Conservation (phyloP, 2,888 invertebrate species). For the Augochlorella aurata region DNA sequence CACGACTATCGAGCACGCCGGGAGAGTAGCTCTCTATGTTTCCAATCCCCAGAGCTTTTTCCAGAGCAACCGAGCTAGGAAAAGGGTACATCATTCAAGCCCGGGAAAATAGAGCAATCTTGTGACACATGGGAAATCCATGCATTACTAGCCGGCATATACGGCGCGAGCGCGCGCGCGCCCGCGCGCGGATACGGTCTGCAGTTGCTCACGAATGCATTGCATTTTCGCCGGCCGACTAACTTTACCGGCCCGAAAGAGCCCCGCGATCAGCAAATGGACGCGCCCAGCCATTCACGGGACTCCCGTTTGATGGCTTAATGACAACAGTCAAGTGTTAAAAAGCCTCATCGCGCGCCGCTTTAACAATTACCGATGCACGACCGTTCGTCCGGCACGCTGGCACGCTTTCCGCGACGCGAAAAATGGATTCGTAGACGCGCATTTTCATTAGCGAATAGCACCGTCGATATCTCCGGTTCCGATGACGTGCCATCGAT, state of each 20-base stretch:
- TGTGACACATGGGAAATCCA: slow-evolving; percentile 65
- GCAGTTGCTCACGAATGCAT: slow-evolving; percentile 51
- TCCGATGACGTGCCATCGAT: not conserved
- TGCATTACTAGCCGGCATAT: slow-evolving; percentile 48
- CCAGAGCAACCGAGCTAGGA: slow-evolving; percentile 60
- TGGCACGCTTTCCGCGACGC: not conserved
- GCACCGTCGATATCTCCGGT: not conserved
- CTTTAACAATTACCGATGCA: slow-evolving; percentile 30
- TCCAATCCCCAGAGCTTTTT: slow-evolving; percentile 58
- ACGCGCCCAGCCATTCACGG: slow-evolving; percentile 40
- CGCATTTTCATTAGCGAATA: not conserved
- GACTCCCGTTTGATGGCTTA: slow-evolving; percentile 39
- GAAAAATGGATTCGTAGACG: not conserved
- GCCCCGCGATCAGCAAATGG: slow-evolving; percentile 53
- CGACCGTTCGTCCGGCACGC: not conserved
- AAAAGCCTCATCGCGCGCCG: slow-evolving; percentile 24
- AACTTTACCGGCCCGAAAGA: slow-evolving; percentile 29
- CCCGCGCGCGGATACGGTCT: not conserved
- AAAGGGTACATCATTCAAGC: slow-evolving; percentile 61
- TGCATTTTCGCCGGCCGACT: slow-evolving; percentile 45
- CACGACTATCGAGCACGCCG: slow-evolving; percentile 42
- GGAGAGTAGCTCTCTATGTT: slow-evolving; percentile 55
- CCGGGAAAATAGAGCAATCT: slow-evolving; percentile 62
- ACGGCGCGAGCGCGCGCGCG: too few species aligned
- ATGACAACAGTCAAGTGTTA: slow-evolving; percentile 44